These are phyloP conservation scores for Ctenosaura bakeri DNA, from an alignment of 2,797 vertebrate species.

Conservation along the genomic window DNA sequence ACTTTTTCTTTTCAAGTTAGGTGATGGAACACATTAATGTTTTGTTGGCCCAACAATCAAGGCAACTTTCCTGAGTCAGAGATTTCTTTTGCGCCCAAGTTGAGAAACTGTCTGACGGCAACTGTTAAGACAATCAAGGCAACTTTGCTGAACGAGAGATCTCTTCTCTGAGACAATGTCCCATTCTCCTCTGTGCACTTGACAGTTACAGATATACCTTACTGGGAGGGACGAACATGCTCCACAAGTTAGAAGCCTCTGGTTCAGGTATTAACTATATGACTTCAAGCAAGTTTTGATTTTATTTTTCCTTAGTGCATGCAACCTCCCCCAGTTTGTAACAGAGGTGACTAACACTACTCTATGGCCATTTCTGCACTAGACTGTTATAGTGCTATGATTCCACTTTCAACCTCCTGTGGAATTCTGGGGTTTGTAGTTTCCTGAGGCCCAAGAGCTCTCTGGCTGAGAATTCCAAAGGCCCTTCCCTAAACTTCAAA, in stretches of 20 bases:
- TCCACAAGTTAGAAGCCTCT: not conserved
- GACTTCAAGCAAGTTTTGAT: not conserved
- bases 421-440: no score
- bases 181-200: not conserved
- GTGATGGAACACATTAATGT: not conserved
- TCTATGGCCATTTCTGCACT: no score
- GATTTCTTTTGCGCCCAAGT: not conserved
- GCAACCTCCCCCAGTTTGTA: conserved; percentile 3
- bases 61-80: not conserved
- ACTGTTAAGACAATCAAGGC: no score
- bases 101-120: not conserved
- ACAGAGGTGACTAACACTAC: conserved; percentile 46
- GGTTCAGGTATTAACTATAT: not conserved
- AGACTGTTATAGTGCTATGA: no score
- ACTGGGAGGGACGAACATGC: not conserved
- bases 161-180: not conserved
- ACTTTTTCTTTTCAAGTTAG: not conserved
- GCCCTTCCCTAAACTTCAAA: no score
- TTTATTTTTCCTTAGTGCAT: no score
- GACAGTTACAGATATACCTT: not conserved
- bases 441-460: no score
- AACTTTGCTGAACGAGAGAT: not conserved
- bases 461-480: no score
- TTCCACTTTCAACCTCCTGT: no score
- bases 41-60: not conserved